Evolutionary conservation across 1,140 invertebrate species (phyloP), one percentile per base, ranked within the genome.

Genomic region (Magallana angulata): DNA sequence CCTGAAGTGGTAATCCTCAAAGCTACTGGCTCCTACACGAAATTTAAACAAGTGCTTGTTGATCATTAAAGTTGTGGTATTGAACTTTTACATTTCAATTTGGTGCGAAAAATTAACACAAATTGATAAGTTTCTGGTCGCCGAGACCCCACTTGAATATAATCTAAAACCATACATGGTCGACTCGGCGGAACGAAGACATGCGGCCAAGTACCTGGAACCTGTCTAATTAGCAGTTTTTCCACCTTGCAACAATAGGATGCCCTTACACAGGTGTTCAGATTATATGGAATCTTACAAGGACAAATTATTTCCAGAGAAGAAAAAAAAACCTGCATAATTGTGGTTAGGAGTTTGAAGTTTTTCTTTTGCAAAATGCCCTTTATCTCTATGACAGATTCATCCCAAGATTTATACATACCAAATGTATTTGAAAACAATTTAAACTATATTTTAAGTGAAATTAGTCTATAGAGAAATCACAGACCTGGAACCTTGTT

Each of bases 11-110:
- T 76, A 76, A 76, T 76, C 68, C 68, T 30, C 24, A 76, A 30
- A 76, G 68, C 18, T 30, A 12, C 11, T 76, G 68, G 68, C 24
- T 76, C 36, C 18, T 76, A 76, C 68, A 76, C 24, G 68, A 30
- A 76, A 76, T 30, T 76, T 76, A 76, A 76, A 76, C 68, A 76
- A 24, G 68, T 12, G 68, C 24, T 76, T 76, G 68, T 76, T 76
- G 68, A 76, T 76, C 12, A 76, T 30, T 76, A 30, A 76, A 76
- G 36, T 76, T 30, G 36, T 30, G 68, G 24, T 30, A 76, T 76
- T 76, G 68, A 76, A 76, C 68, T 7, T 76, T 76, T 76, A 76
- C 24, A 76, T 76, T 76, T 76, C 68, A 30, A 76, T 76, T 76
- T 76, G 68, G 24, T 76, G 68, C 36, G 68, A 76, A 76, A 30